phyloP scores from a whole-genome alignment of 2,888 invertebrate genomes.

The Yponomeuta plumbellus region DNA sequence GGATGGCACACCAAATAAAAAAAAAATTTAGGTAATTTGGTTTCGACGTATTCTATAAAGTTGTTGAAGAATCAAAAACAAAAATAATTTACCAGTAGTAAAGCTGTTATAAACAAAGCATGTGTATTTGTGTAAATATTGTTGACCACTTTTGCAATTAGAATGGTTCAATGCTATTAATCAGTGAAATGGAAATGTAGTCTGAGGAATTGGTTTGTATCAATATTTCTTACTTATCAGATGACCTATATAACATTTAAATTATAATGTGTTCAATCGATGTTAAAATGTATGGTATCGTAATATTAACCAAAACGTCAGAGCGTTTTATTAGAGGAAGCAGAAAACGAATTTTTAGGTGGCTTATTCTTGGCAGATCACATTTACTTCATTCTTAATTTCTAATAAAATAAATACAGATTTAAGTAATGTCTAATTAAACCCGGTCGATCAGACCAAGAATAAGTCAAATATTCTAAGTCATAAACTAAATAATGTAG shows the following conservation, averaged over 20 bases:
- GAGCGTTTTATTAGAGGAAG: constrained; percentile 41
- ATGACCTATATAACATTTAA: not conserved
- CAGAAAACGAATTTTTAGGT: not conserved
- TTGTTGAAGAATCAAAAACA: too few relatives aligned
- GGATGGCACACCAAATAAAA: too few relatives aligned
- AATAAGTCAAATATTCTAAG: constrained; percentile 4
- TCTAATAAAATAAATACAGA: too few relatives aligned
- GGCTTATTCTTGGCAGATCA: constrained; percentile 3
- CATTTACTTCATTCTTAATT: not conserved
- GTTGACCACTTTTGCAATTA: too few relatives aligned
- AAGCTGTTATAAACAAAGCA: too few relatives aligned
- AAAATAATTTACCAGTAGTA: too few relatives aligned
- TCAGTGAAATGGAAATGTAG: too few relatives aligned
- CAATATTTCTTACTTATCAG: not conserved
- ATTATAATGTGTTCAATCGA: not conserved
- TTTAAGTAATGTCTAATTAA: not conserved
- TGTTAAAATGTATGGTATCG: not conserved
- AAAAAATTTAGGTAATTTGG: too few relatives aligned
- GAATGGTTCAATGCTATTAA: too few relatives aligned
- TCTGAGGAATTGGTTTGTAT: too few relatives aligned
- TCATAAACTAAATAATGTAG: not conserved
- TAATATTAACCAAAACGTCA: constrained; percentile 19
- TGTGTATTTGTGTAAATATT: too few relatives aligned
- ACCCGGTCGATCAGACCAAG: not conserved
- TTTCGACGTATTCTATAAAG: too few relatives aligned